Evolutionary conservation across 2,888 invertebrate genomes (phyloP), one percentile per base, ranked within the genome.

Genomic region (Lottia gigantea): DNA sequence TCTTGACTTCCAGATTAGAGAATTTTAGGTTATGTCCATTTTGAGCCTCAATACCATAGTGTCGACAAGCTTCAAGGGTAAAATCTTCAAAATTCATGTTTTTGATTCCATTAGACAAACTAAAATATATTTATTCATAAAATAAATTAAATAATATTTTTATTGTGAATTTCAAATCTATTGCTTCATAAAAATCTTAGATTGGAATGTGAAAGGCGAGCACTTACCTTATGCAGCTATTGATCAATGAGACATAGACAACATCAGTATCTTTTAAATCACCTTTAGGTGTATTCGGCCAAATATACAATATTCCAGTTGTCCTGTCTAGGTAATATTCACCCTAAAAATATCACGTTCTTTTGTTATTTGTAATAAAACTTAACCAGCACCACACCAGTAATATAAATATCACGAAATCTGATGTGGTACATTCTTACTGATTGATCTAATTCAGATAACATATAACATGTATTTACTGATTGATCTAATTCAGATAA

Each of bases 301-400:
- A 81, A 12, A 80, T 66, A 62, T 80, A 82, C 40, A 81, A 47
- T 15, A 78, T 78, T 7, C 78, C 79, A 6, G 71, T 71, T 0
- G 65, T 65, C 62, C 72, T 73, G 70, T 82, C 81, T 12, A 81
- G 19, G 64, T 77, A 82, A 66, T 80, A 82, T 66, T 82, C 82
- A 0, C 82, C 82, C 82, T 80, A 61, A 19, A 75, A 75, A 19
- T 49, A 15, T 46, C 1, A 19, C 23, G 23, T 40, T 11, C 2
- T 40, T 40, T 40, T n/a, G n/a, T n/a, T n/a, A n/a, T n/a, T n/a
- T n/a, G n/a, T n/a, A n/a, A n/a, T n/a, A n/a, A n/a, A n/a, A n/a
- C n/a, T n/a, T n/a, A n/a, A n/a, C n/a, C n/a, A n/a, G n/a, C n/a
- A n/a, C n/a, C n/a, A n/a, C n/a, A n/a, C n/a, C n/a, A n/a, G n/a